Percentiles rank a stretch among this genome's conserved stretches.
Conservation (phyloP, 2,797 vertebrate genomes). For the Aplochiton taeniatus region DNA sequence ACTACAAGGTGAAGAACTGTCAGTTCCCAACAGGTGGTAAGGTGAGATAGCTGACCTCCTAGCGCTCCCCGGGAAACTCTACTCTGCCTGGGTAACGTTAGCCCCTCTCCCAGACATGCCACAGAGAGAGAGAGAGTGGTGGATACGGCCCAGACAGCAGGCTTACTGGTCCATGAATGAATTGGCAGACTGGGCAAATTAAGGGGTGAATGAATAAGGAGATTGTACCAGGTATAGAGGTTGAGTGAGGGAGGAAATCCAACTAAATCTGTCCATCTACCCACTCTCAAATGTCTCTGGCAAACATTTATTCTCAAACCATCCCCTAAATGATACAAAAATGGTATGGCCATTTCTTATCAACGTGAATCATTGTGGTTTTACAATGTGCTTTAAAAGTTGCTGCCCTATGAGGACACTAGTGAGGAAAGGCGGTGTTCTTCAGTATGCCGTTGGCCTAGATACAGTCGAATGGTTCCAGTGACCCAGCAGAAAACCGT, state of each 20-base stretch:
- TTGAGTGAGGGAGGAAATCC: too few relatives aligned
- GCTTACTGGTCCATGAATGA: not conserved
- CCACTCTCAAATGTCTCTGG: too few relatives aligned
- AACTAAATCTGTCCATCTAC: too few relatives aligned
- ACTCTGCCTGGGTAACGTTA: slow-evolving; percentile 53
- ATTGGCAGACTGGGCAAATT: not conserved
- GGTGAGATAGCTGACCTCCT: slow-evolving; percentile 51
- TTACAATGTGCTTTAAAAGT: not conserved
- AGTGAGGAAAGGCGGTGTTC: not conserved
- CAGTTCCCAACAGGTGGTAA: slow-evolving; percentile 54
- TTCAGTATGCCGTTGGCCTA: slow-evolving; percentile 53
- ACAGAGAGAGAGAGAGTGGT: slow-evolving; percentile 6
- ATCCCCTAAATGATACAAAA: not conserved
- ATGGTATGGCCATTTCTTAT: too few relatives aligned
- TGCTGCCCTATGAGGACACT: not conserved
- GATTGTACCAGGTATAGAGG: not conserved
- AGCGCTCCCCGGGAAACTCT: slow-evolving; percentile 54
- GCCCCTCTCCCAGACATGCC: slow-evolving; percentile 35
- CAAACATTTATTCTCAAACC: not conserved
- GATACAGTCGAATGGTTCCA: slow-evolving; percentile 40
- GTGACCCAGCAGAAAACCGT: slow-evolving; percentile 1
- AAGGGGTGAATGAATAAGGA: not conserved
- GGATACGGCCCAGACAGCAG: not conserved
- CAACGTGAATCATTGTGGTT: too few relatives aligned
- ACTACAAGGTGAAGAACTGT: slow-evolving; percentile 2